A percentile compares a stretch with the other conserved stretches of the same genome.
These are phyloP conservation scores for Ostrea edulis DNA, from an alignment of 1,140 invertebrate genomes.

Conservation along the genomic window DNA sequence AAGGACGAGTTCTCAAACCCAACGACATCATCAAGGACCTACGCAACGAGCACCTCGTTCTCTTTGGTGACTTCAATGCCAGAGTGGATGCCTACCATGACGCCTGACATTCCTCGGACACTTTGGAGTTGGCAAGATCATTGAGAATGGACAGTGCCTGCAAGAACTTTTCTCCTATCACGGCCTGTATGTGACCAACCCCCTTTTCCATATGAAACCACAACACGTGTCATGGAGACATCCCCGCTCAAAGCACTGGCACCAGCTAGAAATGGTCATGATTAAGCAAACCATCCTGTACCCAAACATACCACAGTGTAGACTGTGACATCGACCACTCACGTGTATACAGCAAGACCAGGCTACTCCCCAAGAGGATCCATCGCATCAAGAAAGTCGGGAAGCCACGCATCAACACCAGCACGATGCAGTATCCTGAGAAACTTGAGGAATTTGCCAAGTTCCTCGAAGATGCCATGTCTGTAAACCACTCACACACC, in stretches of 20 bases:
- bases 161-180: constrained; percentile 55
- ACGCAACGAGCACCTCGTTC: constrained; percentile 35
- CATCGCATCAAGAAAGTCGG: too few relatives aligned
- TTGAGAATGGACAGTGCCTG: constrained; percentile 59
- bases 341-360: too few relatives aligned
- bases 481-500: too few relatives aligned
- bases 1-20: constrained; percentile 56
- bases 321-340: too few relatives aligned
- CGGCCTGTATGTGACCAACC: neutral
- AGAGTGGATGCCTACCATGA: constrained; percentile 35
- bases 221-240: constrained; percentile 63
- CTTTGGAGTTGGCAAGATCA: constrained; percentile 53
- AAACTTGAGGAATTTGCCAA: too few relatives aligned
- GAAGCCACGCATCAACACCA: too few relatives aligned
- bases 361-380: too few relatives aligned
- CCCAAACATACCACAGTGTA: too few relatives aligned
- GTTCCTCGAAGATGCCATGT: too few relatives aligned
- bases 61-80: constrained; percentile 63
- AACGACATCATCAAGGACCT: too few relatives aligned
- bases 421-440: too few relatives aligned
- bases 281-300: too few relatives aligned
- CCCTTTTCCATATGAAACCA: constrained; percentile 49
- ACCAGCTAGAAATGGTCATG: constrained; percentile 58
- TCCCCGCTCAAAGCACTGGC: constrained; percentile 59
- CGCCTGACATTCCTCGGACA: constrained; percentile 41